A percentile compares a stretch with the other conserved stretches of the same genome.
These are phyloP conservation scores for Ceyx cyanopectus DNA, from an alignment of 2,113 vertebrate genomes.

Conservation along the genomic window DNA sequence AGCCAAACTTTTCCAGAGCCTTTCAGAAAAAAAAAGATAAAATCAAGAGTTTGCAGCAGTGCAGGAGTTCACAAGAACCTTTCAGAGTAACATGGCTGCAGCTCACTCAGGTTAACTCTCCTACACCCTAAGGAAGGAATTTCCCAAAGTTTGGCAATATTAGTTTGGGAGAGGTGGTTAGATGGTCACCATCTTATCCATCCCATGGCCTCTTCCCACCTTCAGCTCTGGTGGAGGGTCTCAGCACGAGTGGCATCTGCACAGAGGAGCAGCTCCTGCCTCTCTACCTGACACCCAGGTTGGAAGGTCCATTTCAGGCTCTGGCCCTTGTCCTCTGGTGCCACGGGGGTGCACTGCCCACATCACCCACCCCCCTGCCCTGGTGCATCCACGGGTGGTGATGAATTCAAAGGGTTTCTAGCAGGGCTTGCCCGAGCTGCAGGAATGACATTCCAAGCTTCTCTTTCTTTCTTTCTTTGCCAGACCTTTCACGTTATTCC, in stretches of 20 bases:
- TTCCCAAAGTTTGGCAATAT: neutral
- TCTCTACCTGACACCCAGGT: accelerated
- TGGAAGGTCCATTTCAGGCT: accelerated
- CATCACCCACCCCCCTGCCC: neutral
- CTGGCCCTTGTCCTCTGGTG: neutral
- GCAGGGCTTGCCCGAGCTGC: neutral
- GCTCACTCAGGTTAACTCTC: neutral
- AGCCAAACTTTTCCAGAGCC: neutral
- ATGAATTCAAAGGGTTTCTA: neutral
- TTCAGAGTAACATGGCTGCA: neutral
- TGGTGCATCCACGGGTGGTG: neutral
- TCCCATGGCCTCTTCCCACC: neutral
- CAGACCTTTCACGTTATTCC: slow-evolving; percentile 24
- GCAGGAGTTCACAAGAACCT: neutral
- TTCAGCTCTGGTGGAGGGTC: too few species aligned
- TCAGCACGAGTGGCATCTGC: neutral
- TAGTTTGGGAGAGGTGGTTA: neutral
- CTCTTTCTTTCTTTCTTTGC: slow-evolving; percentile 61
- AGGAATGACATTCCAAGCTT: slow-evolving; percentile 18
- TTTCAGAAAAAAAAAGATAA: neutral
- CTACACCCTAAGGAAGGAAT: neutral
- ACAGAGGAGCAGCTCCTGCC: neutral
- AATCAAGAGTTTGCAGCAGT: neutral
- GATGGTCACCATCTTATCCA: neutral
- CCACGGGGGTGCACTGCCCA: neutral